phyloP scores from a whole-genome alignment of 2,113 vertebrate genomes.

The Pteropus alecto region DNA sequence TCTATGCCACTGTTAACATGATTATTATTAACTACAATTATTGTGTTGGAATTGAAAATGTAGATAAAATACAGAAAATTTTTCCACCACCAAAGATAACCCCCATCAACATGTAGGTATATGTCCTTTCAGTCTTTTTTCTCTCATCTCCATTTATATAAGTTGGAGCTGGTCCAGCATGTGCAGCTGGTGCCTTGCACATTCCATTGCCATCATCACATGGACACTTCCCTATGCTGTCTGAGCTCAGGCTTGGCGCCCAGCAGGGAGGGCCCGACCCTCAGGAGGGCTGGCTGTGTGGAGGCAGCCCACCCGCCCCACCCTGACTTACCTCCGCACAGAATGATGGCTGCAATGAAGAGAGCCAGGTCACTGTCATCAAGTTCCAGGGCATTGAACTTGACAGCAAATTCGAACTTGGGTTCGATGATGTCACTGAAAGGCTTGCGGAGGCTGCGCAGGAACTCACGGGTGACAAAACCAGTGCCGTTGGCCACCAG shows the following conservation, averaged over 20 bases:
- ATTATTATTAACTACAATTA: neutral
- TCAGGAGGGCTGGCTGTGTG: neutral
- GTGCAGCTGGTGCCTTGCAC: rapidly evolving
- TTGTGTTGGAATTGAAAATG: neutral
- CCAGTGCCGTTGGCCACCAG: slow-evolving; percentile 96
- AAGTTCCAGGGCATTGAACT: slow-evolving; percentile 97
- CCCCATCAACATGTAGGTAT: neutral
- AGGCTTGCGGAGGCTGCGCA: slow-evolving; percentile 96
- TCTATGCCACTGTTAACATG: neutral
- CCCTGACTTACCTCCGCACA: slow-evolving; percentile 94
- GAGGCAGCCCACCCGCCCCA: neutral
- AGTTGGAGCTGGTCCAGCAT: too few relatives aligned
- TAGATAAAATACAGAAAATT: neutral
- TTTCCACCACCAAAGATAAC: neutral
- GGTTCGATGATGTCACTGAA: slow-evolving; percentile 98
- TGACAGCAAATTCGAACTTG: slow-evolving; percentile 98
- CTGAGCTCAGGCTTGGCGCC: neutral
- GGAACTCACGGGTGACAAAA: slow-evolving; percentile 97
- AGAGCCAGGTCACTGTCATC: slow-evolving; percentile 99
- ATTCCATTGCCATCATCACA: neutral
- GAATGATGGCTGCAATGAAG: slow-evolving; percentile 97
- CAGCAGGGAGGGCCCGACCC: neutral
- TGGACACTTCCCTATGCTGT: rapidly evolving
- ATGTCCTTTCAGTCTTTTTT: neutral
- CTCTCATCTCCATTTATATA: neutral